These are phyloP conservation scores for Copsychus sechellarum DNA, from an alignment of 2,113 vertebrate species.

Conservation along the genomic window DNA sequence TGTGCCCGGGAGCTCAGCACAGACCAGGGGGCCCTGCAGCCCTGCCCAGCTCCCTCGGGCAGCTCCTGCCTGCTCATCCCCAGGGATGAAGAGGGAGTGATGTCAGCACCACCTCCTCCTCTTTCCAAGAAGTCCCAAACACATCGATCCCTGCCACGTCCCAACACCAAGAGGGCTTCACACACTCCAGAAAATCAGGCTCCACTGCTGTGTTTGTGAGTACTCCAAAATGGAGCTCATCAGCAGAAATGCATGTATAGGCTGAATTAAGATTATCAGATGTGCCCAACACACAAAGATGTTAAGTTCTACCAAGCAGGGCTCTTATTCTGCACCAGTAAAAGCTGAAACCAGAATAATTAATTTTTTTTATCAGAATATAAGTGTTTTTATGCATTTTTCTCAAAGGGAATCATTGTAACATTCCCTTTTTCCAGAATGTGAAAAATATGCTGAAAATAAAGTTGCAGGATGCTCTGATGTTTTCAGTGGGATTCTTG, in stretches of 20 bases:
- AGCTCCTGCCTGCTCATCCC: background rate
- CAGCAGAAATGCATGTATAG: background rate
- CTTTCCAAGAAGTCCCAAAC: background rate
- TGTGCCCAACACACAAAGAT: background rate
- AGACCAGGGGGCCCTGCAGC: background rate
- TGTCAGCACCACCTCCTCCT: background rate
- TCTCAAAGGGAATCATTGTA: constrained; percentile 3
- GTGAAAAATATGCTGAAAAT: constrained; percentile 9
- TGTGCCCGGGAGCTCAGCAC: background rate
- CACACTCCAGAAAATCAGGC: background rate
- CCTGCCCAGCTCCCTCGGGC: background rate
- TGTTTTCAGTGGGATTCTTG: constrained; percentile 21
- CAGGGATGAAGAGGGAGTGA: background rate
- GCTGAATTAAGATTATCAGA: background rate
- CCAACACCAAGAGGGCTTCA: background rate
- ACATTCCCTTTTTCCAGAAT: background rate
- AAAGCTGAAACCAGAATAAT: background rate
- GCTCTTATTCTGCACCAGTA: background rate
- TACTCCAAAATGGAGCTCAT: background rate
- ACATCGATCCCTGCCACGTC: background rate
- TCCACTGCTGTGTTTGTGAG: background rate
- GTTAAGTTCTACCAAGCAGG: background rate
- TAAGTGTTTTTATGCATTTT: background rate
- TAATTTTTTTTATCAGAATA: background rate
- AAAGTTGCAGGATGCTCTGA: constrained; percentile 10